Evolutionary conservation across 2,888 invertebrate genomes (phyloP), one percentile per base, ranked within the genome.

Genomic region (Eupithecia centaureata): DNA sequence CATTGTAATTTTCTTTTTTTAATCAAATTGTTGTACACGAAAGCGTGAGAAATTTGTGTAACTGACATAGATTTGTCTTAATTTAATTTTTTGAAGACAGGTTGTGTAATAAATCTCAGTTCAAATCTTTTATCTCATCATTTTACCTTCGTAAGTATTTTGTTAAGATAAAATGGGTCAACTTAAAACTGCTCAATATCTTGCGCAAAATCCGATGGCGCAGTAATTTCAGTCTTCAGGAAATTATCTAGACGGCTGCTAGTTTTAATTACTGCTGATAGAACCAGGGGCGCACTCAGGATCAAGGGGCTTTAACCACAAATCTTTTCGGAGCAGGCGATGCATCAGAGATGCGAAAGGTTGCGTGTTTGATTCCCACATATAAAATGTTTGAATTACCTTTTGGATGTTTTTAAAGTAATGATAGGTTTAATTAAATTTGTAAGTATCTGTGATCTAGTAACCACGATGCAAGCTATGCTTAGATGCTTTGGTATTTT

Each of bases 181-280:
- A 27, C 18, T 28, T 42, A 0, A 54, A 35, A 32, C 18, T 59
- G 7, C 18, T 59, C 35, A 61, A 63, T 66, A 70, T 67, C 71
- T 70, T 30, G 54, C 42, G 60, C 22, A 32, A 56, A 65, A 58
- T 51, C 56, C 63, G 65, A 68, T 64, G 62, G 62, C 63, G 51
- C 33, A 66, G 69, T 66, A 65, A 68, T 74, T 70, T 54, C 61
- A 62, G 69, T 38, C 57, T 30, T 30, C 73, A 74, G 73, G 73
- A 73, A 73, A 73, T 74, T 70, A 73, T 73, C 65, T 62, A 62
- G 74, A 71, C 70, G 73, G 67, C 68, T 63, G 68, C 59, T 71
- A 74, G 71, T 71, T 74, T 73, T 74, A 74, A 74, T 73, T 71
- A 71, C 63, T 56, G 67, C 38, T 22, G 68, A 68, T 70, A 62